These are phyloP conservation scores for Podarcis cretensis DNA, from an alignment of 2,113 vertebrate species.

Conservation along the genomic window DNA sequence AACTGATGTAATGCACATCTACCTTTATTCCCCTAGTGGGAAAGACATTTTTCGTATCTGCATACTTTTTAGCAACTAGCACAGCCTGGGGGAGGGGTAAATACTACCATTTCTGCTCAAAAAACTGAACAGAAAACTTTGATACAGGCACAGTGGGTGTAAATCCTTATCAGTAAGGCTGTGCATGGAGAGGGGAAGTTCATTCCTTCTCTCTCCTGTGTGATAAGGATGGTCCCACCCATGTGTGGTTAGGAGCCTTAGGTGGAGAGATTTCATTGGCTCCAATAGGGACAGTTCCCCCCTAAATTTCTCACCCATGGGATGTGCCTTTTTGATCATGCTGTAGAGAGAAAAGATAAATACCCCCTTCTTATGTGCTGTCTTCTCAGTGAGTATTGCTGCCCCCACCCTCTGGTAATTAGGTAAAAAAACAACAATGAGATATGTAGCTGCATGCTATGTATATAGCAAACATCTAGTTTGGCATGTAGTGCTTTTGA, in stretches of 20 bases:
- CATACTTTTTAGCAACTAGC: neutral
- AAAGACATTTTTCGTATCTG: neutral
- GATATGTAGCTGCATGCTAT: neutral
- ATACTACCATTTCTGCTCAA: neutral
- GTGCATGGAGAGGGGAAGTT: neutral
- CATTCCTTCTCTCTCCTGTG: neutral
- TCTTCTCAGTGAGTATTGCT: no score
- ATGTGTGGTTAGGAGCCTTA: neutral
- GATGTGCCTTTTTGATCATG: no score
- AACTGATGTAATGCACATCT: neutral
- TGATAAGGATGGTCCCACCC: neutral
- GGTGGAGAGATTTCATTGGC: neutral
- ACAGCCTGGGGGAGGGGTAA: neutral
- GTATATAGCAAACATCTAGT: neutral
- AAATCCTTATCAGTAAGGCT: no score
- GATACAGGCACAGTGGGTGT: no score
- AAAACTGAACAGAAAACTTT: neutral
- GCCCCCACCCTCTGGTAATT: no score
- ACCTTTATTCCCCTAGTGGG: neutral
- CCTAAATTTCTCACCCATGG: neutral
- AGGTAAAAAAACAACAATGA: neutral
- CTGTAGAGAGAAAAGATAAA: neutral
- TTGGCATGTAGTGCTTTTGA: neutral
- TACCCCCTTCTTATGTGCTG: neutral
- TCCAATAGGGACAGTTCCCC: neutral